phyloP scores from a whole-genome alignment of 2,797 vertebrate genomes.

The Manis pentadactyla region DNA sequence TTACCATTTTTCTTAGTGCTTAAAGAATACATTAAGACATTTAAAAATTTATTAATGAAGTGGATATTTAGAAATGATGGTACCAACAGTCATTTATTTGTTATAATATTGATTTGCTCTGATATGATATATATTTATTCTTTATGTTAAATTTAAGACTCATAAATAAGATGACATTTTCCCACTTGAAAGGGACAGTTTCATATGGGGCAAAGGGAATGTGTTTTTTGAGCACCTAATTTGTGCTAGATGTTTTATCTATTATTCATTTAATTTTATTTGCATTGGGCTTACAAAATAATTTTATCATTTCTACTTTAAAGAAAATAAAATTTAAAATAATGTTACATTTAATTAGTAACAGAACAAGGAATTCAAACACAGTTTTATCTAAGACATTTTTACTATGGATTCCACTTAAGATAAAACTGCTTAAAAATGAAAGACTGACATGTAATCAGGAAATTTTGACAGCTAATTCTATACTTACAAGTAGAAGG shows the following conservation, averaged over 20 bases:
- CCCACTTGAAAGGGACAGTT: background rate
- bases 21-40: background rate
- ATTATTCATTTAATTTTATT: background rate
- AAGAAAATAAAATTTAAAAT: constrained; percentile 16
- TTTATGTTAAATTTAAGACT: constrained; percentile 5
- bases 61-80: background rate
- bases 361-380: background rate
- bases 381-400: constrained; percentile 1
- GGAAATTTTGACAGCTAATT: constrained; percentile 23
- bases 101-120: background rate
- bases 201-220: background rate
- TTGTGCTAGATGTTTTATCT: background rate
- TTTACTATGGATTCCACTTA: constrained; percentile 24
- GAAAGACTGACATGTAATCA: constrained; percentile 12
- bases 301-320: background rate
- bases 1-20: background rate
- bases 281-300: background rate
- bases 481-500: constrained; percentile 3
- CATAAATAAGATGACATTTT: background rate
- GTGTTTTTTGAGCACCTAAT: background rate
- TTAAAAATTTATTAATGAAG: constrained; percentile 10
- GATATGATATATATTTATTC: background rate
- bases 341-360: background rate
- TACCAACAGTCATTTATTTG: background rate
- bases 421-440: constrained; percentile 27